Evolutionary conservation across 1,140 invertebrate genomes (phyloP).

Genomic region (Hycleus phaleratus): DNA sequence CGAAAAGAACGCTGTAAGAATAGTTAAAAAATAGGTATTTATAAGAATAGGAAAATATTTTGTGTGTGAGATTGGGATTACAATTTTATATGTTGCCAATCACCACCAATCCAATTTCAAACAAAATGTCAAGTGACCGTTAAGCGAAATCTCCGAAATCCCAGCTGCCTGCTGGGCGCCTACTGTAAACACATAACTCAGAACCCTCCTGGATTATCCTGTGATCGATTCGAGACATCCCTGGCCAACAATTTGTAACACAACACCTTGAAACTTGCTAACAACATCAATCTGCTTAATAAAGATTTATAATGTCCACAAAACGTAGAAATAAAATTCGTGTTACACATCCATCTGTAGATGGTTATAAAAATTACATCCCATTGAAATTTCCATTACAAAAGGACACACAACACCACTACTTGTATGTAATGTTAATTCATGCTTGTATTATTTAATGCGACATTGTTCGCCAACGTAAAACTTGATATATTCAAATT

Average conservation of each 20-base stretch:
- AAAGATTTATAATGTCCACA: neutral
- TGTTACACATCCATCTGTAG: no score
- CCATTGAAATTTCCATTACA: no score
- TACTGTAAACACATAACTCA: slow-evolving; percentile 25
- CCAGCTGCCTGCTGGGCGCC: slow-evolving; percentile 9
- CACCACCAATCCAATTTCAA: slow-evolving; percentile 22
- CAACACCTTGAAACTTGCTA: slow-evolving; percentile 9
- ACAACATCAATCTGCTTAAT: slow-evolving; percentile 1
- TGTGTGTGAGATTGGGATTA: no score
- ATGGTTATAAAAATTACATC: no score
- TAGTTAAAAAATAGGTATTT: no score
- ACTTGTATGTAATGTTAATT: slow-evolving; percentile 8
- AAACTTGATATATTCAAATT: slow-evolving; percentile 36
- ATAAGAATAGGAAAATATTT: no score
- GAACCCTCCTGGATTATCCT: slow-evolving; percentile 20
- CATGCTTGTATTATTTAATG: slow-evolving; percentile 5
- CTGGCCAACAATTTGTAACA: slow-evolving; percentile 10
- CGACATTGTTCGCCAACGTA: slow-evolving; percentile 9
- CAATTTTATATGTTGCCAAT: neutral
- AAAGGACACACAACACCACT: no score
- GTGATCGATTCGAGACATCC: slow-evolving; percentile 22
- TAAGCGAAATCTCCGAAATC: slow-evolving; percentile 22
- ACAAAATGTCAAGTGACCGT: slow-evolving; percentile 26
- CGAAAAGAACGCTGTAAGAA: no score
- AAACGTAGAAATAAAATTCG: no score